Conservation (phyloP, 2,113 vertebrate genomes). For the Excalfactoria chinensis region DNA sequence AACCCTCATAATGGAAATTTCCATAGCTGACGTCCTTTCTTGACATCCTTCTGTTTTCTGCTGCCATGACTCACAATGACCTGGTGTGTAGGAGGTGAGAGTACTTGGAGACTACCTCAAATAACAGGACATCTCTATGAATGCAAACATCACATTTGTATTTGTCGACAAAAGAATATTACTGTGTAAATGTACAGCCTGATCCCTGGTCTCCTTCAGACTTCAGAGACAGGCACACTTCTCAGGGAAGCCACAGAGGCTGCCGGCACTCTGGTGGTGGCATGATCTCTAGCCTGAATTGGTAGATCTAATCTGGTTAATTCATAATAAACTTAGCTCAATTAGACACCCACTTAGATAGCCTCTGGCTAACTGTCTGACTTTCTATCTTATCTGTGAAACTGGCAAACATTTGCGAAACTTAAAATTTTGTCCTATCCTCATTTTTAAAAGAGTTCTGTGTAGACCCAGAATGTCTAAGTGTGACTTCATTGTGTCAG, state of each 20-base stretch:
- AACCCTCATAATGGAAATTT: slow-evolving; percentile 62
- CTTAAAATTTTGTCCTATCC: neutral
- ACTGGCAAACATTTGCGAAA: neutral
- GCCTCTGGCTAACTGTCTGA: slow-evolving; percentile 61
- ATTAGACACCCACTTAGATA: slow-evolving; percentile 59
- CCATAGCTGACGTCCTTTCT: slow-evolving; percentile 37
- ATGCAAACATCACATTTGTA: neutral
- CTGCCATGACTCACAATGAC: slow-evolving; percentile 24
- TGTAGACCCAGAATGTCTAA: neutral
- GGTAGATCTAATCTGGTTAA: slow-evolving; percentile 54
- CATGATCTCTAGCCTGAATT: slow-evolving; percentile 47
- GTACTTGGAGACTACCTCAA: neutral
- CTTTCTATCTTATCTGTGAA: slow-evolving; percentile 33
- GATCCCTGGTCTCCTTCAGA: neutral
- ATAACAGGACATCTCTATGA: neutral
- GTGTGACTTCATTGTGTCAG: neutral
- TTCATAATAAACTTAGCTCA: slow-evolving; percentile 57
- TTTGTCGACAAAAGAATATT: neutral
- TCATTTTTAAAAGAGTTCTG: neutral
- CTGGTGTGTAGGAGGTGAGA: slow-evolving; percentile 4
- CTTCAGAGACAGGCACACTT: neutral
- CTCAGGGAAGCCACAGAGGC: neutral
- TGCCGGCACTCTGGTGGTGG: neutral
- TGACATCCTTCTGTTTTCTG: slow-evolving; percentile 21
- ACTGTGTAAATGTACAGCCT: neutral